Conservation (phyloP, 1,140 invertebrate genomes). For the Plodia interpunctella region DNA sequence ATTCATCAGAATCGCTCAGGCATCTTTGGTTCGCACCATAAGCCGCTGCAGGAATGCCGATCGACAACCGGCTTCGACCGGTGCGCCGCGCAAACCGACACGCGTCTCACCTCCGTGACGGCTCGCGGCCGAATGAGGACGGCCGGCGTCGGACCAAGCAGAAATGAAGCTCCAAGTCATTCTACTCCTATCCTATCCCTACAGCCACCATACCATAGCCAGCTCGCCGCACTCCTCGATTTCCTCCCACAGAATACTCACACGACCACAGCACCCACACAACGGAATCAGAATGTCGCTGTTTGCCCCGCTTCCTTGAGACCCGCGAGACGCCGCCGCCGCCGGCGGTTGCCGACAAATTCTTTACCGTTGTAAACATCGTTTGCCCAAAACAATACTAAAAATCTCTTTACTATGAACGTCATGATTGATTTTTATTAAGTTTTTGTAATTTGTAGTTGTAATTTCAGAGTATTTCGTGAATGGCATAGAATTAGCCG, state of each 20-base stretch:
- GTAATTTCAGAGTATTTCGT: constrained; percentile 70
- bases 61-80: constrained; percentile 54
- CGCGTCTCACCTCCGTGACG: constrained; percentile 16
- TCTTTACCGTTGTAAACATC: not conserved
- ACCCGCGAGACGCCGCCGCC: constrained; percentile 41
- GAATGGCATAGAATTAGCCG: constrained; percentile 67
- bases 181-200: constrained; percentile 8
- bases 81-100: constrained; percentile 34
- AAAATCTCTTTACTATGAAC: not conserved
- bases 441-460: constrained; percentile 11
- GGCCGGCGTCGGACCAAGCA: not conserved
- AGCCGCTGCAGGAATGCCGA: constrained; percentile 64
- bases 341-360: not conserved
- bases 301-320: constrained; percentile 56
- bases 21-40: constrained; percentile 69
- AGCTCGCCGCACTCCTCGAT: constrained; percentile 42
- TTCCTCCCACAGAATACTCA: constrained; percentile 50
- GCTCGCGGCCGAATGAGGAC: constrained; percentile 44
- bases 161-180: constrained; percentile 7
- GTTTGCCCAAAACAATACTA: not conserved
- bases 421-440: not conserved
- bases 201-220: constrained; percentile 10
- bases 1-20: constrained; percentile 63
- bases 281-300: constrained; percentile 36
- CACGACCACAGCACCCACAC: constrained; percentile 33